phyloP scores from a whole-genome alignment of 2,888 invertebrate genomes.

The Tinea semifulvella region DNA sequence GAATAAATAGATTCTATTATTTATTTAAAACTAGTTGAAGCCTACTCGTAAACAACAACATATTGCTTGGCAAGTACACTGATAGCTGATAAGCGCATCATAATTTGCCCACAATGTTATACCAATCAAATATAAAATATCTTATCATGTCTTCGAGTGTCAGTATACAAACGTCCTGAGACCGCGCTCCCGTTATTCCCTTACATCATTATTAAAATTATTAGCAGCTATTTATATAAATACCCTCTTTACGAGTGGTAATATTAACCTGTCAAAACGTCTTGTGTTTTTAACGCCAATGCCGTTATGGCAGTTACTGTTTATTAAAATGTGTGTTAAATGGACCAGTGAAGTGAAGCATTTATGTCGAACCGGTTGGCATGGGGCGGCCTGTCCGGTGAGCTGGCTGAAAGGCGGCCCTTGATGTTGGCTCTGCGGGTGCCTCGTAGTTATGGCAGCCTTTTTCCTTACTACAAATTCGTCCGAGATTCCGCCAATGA shows the following conservation, averaged over 20 bases:
- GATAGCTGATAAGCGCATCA: constrained; percentile 3
- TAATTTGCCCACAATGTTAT: constrained; percentile 5
- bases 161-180: neutral
- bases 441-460: constrained; percentile 69
- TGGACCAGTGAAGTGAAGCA: constrained; percentile 14
- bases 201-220: neutral
- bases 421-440: constrained; percentile 45
- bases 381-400: constrained; percentile 33
- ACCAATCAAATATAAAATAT: constrained; percentile 9
- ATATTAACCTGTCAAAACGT: neutral
- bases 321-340: constrained; percentile 14
- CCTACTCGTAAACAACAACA: neutral
- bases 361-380: constrained; percentile 32
- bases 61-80: neutral
- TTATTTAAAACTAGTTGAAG: neutral
- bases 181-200: constrained; percentile 2
- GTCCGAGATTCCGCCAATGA: constrained; percentile 56
- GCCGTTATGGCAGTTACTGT: constrained; percentile 16
- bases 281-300: constrained; percentile 1
- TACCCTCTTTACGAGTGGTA: constrained; percentile 2
- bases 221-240: neutral
- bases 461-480: constrained; percentile 70
- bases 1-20: no score
- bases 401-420: constrained; percentile 41
- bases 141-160: constrained; percentile 1